A percentile compares a stretch with the other conserved stretches of the same genome.
These are phyloP conservation scores for Clanis bilineata DNA, from an alignment of 2,888 invertebrate species.

Conservation along the genomic window DNA sequence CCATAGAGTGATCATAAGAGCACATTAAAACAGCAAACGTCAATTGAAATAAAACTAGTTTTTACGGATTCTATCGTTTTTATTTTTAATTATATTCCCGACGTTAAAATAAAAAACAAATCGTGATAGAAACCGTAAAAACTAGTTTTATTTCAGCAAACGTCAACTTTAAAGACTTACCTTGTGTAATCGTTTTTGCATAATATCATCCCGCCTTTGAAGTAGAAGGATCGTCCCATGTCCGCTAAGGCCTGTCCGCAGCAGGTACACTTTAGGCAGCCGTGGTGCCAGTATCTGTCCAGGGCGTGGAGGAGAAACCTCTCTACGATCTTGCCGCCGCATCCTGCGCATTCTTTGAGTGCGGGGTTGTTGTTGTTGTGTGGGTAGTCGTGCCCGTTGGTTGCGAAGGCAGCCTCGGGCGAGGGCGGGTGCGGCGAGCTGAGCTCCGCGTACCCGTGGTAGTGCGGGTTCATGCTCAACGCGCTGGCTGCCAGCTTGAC, in stretches of 20 bases:
- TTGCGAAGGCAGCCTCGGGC: slow-evolving; percentile 86
- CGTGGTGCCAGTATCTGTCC: slow-evolving; percentile 98
- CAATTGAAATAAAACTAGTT: too few relatives aligned
- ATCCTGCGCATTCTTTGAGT: slow-evolving; percentile 93
- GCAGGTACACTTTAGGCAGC: slow-evolving; percentile 96
- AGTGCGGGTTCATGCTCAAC: slow-evolving; percentile 95
- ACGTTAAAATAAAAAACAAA: too few relatives aligned
- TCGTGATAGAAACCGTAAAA: too few relatives aligned
- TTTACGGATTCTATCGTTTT: too few relatives aligned
- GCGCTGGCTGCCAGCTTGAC: slow-evolving; percentile 94
- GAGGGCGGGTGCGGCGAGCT: slow-evolving; percentile 90
- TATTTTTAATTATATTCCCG: too few relatives aligned
- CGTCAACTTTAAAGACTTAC: slow-evolving; percentile 81
- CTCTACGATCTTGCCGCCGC: slow-evolving; percentile 95
- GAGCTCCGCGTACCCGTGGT: slow-evolving; percentile 92
- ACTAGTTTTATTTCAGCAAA: too few relatives aligned
- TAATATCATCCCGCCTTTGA: slow-evolving; percentile 95
- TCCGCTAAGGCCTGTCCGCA: slow-evolving; percentile 95
- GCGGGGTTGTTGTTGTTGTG: slow-evolving; percentile 83
- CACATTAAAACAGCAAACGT: too few relatives aligned
- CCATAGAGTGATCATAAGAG: too few relatives aligned
- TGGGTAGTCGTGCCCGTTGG: slow-evolving; percentile 83
- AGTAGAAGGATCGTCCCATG: slow-evolving; percentile 95
- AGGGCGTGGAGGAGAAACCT: slow-evolving; percentile 95
- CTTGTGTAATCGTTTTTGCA: slow-evolving; percentile 97